Evolutionary conservation across 2,797 vertebrate species (phyloP), one percentile per base, ranked within the genome.

Genomic region (Bovichtus diacanthus): DNA sequence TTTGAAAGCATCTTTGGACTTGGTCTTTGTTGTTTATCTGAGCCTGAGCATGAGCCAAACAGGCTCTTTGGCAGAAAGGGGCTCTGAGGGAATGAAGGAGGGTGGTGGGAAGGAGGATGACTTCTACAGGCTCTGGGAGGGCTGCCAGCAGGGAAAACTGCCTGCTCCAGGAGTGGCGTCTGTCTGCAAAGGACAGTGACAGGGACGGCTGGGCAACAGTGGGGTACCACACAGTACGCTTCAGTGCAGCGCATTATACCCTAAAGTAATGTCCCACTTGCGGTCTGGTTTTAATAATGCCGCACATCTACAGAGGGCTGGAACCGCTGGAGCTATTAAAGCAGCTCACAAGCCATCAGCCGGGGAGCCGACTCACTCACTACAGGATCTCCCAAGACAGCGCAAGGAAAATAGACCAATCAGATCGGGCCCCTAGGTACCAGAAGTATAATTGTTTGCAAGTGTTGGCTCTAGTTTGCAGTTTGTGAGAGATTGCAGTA

Each of bases 401-500:
- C 56, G 21, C 66, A 79, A 86, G 84, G 88, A 91, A 92, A 94
- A 92, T 83, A 88, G 80, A 90, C 90, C 92, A 93, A 93, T 94
- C 93, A 92, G 80, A 90, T 82, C 23, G 39, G 77, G 71, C 90
- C 90, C 65, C 86, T 89, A 49, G 86, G 85, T 87, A 87, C 74
- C 61, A 73, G 82, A 62, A 54, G 64, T 44, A 50, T 93, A 93
- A 95, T 92, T 90, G 88, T 87, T 93, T 89, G 87, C 90, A 92
- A 94, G 91, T 91, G 90, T 90, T 85, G 88, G 84, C 77, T 74
- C 58, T 29, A 61, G 62, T 83, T 82, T 6, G 36, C 64, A 83
- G 76, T 83, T 88, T 71, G 65, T 43, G n/a, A 59, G 78, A 82
- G 88, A 88, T 87, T 86, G 90, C 38, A 74, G 68, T 21, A 56